phyloP scores from a whole-genome alignment of 2,888 invertebrate genomes.

The Phortica magna region DNA sequence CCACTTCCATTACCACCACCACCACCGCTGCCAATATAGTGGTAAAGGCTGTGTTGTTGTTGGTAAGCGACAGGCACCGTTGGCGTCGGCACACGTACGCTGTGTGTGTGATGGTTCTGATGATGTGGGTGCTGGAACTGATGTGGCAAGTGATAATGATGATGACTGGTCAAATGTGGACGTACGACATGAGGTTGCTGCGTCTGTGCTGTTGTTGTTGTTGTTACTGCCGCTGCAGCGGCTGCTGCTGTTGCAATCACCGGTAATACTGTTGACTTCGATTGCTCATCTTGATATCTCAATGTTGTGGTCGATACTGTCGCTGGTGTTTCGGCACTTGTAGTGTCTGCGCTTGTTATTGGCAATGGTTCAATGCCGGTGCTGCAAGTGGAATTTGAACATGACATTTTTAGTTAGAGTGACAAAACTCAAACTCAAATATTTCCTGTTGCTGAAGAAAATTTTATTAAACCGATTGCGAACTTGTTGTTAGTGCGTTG shows the following conservation, averaged over 20 bases:
- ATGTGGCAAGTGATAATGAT: constrained; percentile 75
- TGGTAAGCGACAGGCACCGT: constrained; percentile 69
- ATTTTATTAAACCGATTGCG: constrained; percentile 4
- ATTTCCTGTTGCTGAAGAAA: constrained; percentile 24
- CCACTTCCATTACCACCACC: constrained; percentile 45
- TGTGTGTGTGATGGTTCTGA: constrained; percentile 74
- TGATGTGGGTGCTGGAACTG: constrained; percentile 76
- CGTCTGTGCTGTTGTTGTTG: constrained; percentile 38
- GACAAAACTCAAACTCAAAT: constrained; percentile 4
- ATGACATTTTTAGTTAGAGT: constrained; percentile 31
- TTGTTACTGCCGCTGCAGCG: constrained; percentile 5
- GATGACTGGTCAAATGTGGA: constrained; percentile 73
- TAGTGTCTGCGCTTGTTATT: background rate
- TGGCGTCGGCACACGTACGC: constrained; percentile 69
- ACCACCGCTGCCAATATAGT: constrained; percentile 47
- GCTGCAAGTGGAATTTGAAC: constrained; percentile 62
- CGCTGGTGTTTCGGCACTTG: background rate
- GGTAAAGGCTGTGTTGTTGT: constrained; percentile 42
- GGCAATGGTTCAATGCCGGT: constrained; percentile 31
- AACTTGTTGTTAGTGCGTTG: constrained; percentile 5
- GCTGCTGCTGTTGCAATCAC: constrained; percentile 13
- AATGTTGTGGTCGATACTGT: constrained; percentile 52
- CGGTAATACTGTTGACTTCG: constrained; percentile 6
- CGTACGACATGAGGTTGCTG: constrained; percentile 62
- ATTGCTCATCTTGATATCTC: constrained; percentile 64